These are phyloP conservation scores for Diplodus puntazzo DNA, from an alignment of 2,797 vertebrate species.

Conservation along the genomic window DNA sequence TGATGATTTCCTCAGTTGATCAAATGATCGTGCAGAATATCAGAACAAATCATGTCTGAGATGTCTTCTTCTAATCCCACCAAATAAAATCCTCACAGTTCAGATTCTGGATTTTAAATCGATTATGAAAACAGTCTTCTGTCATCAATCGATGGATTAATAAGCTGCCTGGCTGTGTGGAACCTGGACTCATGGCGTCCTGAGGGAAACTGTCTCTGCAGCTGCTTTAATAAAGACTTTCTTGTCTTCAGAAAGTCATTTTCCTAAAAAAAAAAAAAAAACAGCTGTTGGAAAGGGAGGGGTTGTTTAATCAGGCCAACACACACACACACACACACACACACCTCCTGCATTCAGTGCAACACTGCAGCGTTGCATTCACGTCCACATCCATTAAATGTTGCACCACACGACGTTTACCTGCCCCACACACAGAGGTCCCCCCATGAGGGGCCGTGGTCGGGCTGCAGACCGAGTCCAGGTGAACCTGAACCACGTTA, in stretches of 20 bases:
- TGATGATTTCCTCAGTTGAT: not conserved
- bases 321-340: conserved; percentile 16
- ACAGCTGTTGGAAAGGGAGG: conserved; percentile 16
- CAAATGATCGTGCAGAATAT: not conserved
- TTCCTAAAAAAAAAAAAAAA: not conserved
- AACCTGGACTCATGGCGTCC: too few relatives aligned
- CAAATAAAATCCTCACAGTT: too few relatives aligned
- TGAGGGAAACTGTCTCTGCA: too few relatives aligned
- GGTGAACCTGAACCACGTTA: conserved; percentile 10
- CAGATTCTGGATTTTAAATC: not conserved
- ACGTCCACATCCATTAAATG: not conserved
- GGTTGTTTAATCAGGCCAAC: conserved; percentile 10
- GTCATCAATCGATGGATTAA: too few relatives aligned
- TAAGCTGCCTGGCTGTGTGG: too few relatives aligned
- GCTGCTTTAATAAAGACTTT: not conserved
- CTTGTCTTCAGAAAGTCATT: not conserved
- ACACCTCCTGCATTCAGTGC: conserved; percentile 5
- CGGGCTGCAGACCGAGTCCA: not conserved
- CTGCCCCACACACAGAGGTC: too few relatives aligned
- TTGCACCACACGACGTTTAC: not conserved
- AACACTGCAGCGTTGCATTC: conserved; percentile 13
- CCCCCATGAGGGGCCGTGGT: too few relatives aligned
- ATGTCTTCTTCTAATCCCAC: not conserved
- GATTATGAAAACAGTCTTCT: not conserved
- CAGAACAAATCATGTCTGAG: too few relatives aligned